A percentile compares a stretch with the other conserved stretches of the same genome.
Evolutionary conservation across 2,113 vertebrate genomes (phyloP).

Genomic region (Erythrolamprus reginae): DNA sequence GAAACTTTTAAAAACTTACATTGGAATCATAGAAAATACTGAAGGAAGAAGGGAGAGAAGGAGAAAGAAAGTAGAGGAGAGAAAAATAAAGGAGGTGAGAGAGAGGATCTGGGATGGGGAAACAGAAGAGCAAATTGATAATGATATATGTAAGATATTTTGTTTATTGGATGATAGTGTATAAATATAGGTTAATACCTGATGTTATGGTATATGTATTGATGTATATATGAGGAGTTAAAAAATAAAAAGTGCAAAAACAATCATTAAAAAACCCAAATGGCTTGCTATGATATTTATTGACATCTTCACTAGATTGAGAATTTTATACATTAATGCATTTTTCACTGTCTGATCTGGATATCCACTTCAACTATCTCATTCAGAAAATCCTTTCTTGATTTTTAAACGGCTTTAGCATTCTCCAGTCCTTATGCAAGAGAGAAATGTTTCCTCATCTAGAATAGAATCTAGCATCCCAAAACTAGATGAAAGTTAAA

Average conservation of each 20-base stretch:
- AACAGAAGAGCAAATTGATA: too few species aligned
- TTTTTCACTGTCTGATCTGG: background rate
- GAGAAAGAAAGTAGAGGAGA: too few species aligned
- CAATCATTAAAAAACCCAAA: too few species aligned
- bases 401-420: background rate
- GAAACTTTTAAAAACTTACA: background rate
- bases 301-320: background rate
- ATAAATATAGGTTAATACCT: too few species aligned
- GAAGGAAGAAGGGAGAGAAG: too few species aligned
- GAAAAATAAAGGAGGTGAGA: too few species aligned
- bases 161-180: too few species aligned
- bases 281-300: background rate
- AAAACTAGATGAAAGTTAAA: background rate
- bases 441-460: background rate
- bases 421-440: background rate
- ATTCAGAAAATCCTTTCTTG: background rate
- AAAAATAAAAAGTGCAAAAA: too few species aligned
- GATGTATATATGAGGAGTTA: too few species aligned
- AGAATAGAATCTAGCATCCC: background rate
- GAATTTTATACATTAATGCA: background rate
- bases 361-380: background rate
- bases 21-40: background rate
- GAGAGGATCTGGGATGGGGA: too few species aligned
- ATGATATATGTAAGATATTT: too few species aligned
- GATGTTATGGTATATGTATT: too few species aligned